Conservation (phyloP, 2,113 vertebrate species). For the Silurus asotus region DNA sequence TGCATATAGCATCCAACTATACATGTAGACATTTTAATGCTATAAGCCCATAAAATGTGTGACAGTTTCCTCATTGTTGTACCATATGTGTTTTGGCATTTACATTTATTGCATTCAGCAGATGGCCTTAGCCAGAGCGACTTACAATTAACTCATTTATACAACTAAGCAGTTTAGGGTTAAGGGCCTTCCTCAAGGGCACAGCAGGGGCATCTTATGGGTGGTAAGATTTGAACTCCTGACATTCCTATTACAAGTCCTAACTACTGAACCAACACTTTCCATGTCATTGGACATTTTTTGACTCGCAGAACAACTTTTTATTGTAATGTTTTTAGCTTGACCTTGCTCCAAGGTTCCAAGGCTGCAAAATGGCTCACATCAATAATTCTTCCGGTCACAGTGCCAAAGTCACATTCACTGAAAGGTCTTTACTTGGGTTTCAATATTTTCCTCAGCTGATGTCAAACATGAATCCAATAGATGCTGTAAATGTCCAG, state of each 20-base stretch:
- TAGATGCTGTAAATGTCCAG: not conserved
- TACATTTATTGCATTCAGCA: too few relatives aligned
- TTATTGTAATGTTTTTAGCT: conserved; percentile 28
- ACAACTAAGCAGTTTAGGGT: too few relatives aligned
- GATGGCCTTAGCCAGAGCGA: too few relatives aligned
- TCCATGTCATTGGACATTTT: too few relatives aligned
- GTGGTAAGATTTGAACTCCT: too few relatives aligned
- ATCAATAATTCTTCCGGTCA: conserved; percentile 13
- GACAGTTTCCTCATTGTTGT: not conserved
- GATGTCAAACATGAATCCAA: too few relatives aligned
- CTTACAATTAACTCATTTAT: too few relatives aligned
- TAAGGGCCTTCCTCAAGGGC: too few relatives aligned
- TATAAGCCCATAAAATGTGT: not conserved
- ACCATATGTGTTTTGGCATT: not conserved
- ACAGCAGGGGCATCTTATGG: too few relatives aligned
- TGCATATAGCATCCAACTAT: not conserved
- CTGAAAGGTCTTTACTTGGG: conserved; percentile 58
- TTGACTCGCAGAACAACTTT: not conserved
- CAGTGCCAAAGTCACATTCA: conserved; percentile 39
- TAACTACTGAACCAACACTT: too few relatives aligned
- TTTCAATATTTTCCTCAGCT: conserved; percentile 56
- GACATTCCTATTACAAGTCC: too few relatives aligned
- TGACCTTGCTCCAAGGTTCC: conserved; percentile 19
- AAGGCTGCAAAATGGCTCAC: not conserved
- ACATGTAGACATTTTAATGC: conserved; percentile 17